A percentile compares a stretch with the other conserved stretches of the same genome.
Conservation (phyloP, 2,888 invertebrate species). For the Apodemia duryi region DNA sequence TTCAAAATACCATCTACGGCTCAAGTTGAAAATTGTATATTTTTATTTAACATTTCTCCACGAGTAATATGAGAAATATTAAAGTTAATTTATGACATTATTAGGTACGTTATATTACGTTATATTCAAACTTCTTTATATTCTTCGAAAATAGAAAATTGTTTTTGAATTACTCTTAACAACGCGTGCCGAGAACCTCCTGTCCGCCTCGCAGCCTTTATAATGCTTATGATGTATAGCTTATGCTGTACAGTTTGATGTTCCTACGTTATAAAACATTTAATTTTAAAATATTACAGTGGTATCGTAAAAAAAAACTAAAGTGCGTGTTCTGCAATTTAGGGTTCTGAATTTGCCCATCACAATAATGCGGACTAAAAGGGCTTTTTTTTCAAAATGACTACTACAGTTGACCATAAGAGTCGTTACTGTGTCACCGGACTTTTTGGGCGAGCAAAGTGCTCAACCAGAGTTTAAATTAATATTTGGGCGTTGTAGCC, state of each 20-base stretch:
- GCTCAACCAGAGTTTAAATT: too few species aligned
- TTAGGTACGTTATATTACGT: conserved; percentile 15
- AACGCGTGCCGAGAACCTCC: conserved; percentile 24
- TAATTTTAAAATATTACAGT: background rate
- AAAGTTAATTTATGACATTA: conserved; percentile 20
- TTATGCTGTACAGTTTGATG: conserved; percentile 7
- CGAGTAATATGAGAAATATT: conserved; percentile 10
- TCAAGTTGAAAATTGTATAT: conserved; percentile 9
- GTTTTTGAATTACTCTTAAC: conserved; percentile 26
- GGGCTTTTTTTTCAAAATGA: too few species aligned
- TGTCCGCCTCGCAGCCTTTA: conserved; percentile 14
- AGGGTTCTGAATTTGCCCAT: too few species aligned
- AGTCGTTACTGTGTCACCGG: too few species aligned
- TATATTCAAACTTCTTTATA: conserved; percentile 17
- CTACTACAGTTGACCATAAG: too few species aligned
- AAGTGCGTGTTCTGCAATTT: too few species aligned
- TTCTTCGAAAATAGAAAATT: conserved; percentile 20
- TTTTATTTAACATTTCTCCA: conserved; percentile 2
- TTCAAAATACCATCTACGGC: conserved; percentile 1
- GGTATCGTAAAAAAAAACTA: too few species aligned
- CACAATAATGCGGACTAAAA: too few species aligned
- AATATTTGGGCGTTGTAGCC: too few species aligned
- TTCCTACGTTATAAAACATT: conserved; percentile 6
- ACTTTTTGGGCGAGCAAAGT: too few species aligned
- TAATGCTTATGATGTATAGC: conserved; percentile 18